A percentile compares a stretch with the other conserved stretches of the same genome.
These are phyloP conservation scores for Tenualosa thibaudeaui DNA, from an alignment of 2,797 vertebrate species.

Conservation along the genomic window DNA sequence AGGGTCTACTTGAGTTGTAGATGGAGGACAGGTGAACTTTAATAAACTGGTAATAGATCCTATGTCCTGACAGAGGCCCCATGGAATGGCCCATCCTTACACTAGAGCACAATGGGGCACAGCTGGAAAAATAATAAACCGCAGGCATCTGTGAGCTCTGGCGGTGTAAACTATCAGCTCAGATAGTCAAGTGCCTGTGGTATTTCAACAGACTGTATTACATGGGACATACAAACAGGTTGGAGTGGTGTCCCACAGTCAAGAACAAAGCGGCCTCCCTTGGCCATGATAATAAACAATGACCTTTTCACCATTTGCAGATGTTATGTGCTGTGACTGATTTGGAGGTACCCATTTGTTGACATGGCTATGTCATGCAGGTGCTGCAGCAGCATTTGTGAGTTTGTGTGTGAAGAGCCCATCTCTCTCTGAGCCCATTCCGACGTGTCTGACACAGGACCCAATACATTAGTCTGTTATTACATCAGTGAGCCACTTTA, in stretches of 20 bases:
- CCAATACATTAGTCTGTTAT: neutral
- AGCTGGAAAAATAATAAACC: conserved; percentile 39
- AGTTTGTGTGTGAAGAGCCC: neutral
- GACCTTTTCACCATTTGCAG: conserved; percentile 13
- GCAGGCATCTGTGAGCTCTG: conserved; percentile 24
- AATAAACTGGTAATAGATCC: conserved; percentile 36
- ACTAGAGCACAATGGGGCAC: neutral
- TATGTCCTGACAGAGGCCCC: conserved; percentile 18
- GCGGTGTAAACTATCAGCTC: conserved; percentile 30
- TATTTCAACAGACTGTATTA: conserved; percentile 32
- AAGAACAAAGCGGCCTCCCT: conserved; percentile 10
- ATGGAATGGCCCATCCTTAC: neutral
- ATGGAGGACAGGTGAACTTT: conserved; percentile 20
- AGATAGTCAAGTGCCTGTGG: conserved; percentile 22
- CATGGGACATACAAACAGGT: conserved; percentile 16
- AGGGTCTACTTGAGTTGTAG: neutral
- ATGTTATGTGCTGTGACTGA: neutral
- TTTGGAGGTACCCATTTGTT: neutral
- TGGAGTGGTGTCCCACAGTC: conserved; percentile 30
- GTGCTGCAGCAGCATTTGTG: neutral
- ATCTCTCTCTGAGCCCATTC: neutral
- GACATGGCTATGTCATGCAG: neutral
- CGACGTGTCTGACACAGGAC: neutral
- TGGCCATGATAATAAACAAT: conserved; percentile 1
- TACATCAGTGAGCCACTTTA: neutral